Conservation (phyloP, 1,140 invertebrate genomes). For the Galleria mellonella region DNA sequence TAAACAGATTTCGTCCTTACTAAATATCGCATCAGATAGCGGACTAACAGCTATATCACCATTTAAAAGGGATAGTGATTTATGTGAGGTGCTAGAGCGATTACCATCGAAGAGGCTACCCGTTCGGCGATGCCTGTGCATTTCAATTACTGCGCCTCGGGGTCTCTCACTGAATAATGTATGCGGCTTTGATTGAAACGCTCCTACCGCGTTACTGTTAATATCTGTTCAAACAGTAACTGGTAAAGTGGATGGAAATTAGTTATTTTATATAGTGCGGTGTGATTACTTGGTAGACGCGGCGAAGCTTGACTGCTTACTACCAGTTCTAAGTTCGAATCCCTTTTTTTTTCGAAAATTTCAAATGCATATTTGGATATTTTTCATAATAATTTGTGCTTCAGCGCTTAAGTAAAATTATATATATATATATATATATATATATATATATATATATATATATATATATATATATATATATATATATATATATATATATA, state of each 20-base stretch:
- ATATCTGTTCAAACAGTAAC: not conserved
- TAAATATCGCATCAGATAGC: no score
- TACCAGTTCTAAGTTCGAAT: no score
- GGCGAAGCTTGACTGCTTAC: no score
- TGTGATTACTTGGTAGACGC: no score
- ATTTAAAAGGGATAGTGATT: constrained; percentile 15
- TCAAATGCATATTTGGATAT: no score
- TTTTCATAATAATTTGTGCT: no score
- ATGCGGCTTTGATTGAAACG: constrained; percentile 24
- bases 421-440: not conserved
- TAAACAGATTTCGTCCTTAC: no score
- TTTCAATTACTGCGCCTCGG: constrained; percentile 19
- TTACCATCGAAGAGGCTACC: constrained; percentile 22
- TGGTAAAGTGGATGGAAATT: no score
- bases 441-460: not conserved
- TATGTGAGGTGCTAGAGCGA: constrained; percentile 15
- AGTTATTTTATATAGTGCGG: no score
- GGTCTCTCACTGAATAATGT: constrained; percentile 17
- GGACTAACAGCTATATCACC: not conserved
- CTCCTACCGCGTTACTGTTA: constrained; percentile 14
- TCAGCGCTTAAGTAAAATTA: not conserved
- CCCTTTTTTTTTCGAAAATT: no score
- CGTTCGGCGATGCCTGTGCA: constrained; percentile 6
- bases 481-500: not conserved
- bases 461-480: not conserved